Evolutionary conservation across 1,140 invertebrate genomes (phyloP), one percentile per base, ranked within the genome.

Genomic region (Pogonus chalceus): DNA sequence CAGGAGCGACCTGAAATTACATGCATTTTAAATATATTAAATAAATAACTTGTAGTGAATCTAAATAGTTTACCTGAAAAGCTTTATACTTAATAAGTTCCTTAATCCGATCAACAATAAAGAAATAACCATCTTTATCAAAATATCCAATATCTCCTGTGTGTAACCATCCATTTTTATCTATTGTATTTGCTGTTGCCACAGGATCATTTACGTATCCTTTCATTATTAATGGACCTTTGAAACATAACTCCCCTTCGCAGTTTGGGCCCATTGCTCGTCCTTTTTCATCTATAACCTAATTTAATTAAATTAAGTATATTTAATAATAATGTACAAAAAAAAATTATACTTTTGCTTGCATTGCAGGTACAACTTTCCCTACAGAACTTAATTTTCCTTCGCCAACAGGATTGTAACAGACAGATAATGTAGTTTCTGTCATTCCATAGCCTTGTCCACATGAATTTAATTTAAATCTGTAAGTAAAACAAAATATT

Each of bases 111-210:
- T 89, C 87, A 1, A 85, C 80, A 57, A 90, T 80, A 55, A 77
- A 86, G 59, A 89, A 79, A 59, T 74, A 79, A 2, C 79, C 79
- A 4, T 87, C 76, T 9, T 77, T 64, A 60, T 90, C 86, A 58
- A 80, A 83, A 64, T 83, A 87, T 0, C 81, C 88, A 53, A 91
- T 76, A 67, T 92, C 87, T n/a, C 88, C 88, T 20, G 88, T 88
- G 54, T 85, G 80, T 9, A 92, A 66, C 80, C 85, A 92, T 0
- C 86, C 85, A 39, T 89, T 80, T 18, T 61, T 56, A 61, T 84
- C 82, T 2, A 91, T 73, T 1, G 79, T 80, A 2, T 78, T 76
- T 12, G 72, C 71, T 3, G 85, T 87, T 3, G 83, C 81, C 53
- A 77, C 70, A 0, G 65, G 61, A 62, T 90, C 76, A 7, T 77